Conservation (phyloP, 2,113 vertebrate genomes). For the Cairina moschata region DNA sequence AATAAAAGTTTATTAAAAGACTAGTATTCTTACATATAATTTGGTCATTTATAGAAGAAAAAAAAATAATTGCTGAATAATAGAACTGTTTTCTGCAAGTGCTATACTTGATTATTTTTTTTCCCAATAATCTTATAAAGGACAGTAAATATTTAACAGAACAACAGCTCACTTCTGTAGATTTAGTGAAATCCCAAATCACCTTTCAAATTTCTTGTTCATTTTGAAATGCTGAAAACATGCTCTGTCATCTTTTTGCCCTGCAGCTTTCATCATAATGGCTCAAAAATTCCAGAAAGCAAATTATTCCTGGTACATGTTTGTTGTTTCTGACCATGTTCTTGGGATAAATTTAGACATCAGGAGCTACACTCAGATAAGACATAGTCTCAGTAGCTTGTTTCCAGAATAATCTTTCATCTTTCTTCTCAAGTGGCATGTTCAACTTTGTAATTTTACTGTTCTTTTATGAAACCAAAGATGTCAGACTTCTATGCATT, state of each 20-base stretch:
- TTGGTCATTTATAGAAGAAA: not conserved
- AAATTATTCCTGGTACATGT: not conserved
- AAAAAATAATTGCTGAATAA: not conserved
- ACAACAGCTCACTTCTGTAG: not conserved
- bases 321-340: slow-evolving; percentile 40
- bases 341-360: slow-evolving; percentile 41
- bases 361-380: slow-evolving; percentile 49
- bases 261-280: slow-evolving; percentile 55
- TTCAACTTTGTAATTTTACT: slow-evolving; percentile 3
- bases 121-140: not conserved
- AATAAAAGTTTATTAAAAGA: not conserved
- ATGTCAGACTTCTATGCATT: slow-evolving; percentile 22
- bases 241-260: slow-evolving; percentile 34
- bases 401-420: slow-evolving; percentile 50
- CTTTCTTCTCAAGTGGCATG: slow-evolving; percentile 48
- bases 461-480: slow-evolving; percentile 33
- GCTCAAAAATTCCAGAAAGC: slow-evolving; percentile 25
- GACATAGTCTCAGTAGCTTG: slow-evolving; percentile 49
- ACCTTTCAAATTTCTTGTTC: not conserved
- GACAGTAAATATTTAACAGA: slow-evolving; percentile 3
- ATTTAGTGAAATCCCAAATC: not conserved
- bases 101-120: not conserved
- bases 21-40: not conserved
- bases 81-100: not conserved
- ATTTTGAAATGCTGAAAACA: not conserved